Base-by-base conservation (phyloP, 2,888 invertebrate genomes). In the Crepidodera aurea region DNA sequence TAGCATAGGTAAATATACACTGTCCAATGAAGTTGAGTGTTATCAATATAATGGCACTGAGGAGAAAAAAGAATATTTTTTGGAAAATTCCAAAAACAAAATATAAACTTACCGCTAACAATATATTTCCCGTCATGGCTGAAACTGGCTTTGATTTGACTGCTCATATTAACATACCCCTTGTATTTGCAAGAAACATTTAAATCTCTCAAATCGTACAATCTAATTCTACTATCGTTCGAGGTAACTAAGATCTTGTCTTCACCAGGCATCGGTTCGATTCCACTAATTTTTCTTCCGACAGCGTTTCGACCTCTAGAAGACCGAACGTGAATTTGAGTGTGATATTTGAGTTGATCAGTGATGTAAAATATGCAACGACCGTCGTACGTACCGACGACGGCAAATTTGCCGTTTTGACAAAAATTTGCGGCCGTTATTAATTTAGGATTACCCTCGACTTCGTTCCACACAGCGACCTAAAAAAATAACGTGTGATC, bases 371-470 rank as follows among this genome's bases (percentile, higher is more conserved):
- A 98, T 74, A 98, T 95, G 81, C 98, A 98, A 40, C 98, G 89
- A 0, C 99, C 99, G 82, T 98, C 98, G 83, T 98, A 99, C 0
- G 98, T 96, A 34, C 98, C 98, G 0, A 98, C 96, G 0, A 98
- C 98, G 0, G 97, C 97, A 83, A 97, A 97, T 79, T 97, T 96
- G 6, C 98, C 98, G 83, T 97, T 96, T 79, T 95, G 93, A 76
- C 96, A 97, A 83, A 98, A 98, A 82, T 96, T 97, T 0, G 97
- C 97, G 0, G 98, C 96, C 0, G 98, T 98, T 77, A 98, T 98
- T 8, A 98, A 84, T 77, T 95, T 96, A 1, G 93, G 91, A 75
- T 92, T 93, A n/a, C 96, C 95, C 79, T 94, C 93, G 0, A 96
- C 91, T 83, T 98, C 98, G 81, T 95, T 98, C 97, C 98, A 98